Base-by-base conservation (phyloP, 2,797 vertebrate genomes). In the Darevskia mixta region DNA sequence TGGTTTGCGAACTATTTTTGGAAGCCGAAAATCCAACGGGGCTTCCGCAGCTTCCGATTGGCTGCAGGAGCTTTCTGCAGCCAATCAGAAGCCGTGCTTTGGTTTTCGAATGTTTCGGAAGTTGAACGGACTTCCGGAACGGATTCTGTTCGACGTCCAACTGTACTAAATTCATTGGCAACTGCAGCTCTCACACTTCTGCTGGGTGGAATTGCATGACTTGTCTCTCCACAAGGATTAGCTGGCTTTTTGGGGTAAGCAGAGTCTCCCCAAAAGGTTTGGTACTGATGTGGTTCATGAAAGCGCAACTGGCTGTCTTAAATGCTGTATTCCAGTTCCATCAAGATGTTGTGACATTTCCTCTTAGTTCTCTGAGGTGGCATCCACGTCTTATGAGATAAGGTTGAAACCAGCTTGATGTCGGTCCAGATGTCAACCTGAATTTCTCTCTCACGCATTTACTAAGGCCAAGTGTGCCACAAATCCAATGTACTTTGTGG, bases 371-470 rank as follows among this genome's bases (percentile, higher is more conserved):
- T 5, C 4, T 71, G 69, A 78, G 91, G 41, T 82, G 69, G 69
- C 25, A 86, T 7, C 8, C 10, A 43, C 10, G 45, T 11, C 0
- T 82, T 89, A 27, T 78, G 55, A 64, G 55, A 87, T 75, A 81
- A 32, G 49, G 32, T 43, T 77, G 64, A 86, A 49, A 69, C 29
- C 83, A 32, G 38, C 5, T 38, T 49, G 13, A 64, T 38, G 45
- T 11, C 0, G 89, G 1, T 72, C 66, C 69, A 82, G 13, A 79
- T 2, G 18, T 69, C 29, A 1, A 0, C 27, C 75, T 82, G 38
- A 43, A 87, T 76, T 73, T 58, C 8, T 0, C 0, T 20, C 79
- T 38, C 35, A 55, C 58, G 83, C 29, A 43, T 18, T 38, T 66
- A 64, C 18, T 13, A 80, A 80, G 75, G 38, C 67, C 41, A 80